phyloP scores from a whole-genome alignment of 2,888 invertebrate genomes.

The Branchipolynoe longqiensis region DNA sequence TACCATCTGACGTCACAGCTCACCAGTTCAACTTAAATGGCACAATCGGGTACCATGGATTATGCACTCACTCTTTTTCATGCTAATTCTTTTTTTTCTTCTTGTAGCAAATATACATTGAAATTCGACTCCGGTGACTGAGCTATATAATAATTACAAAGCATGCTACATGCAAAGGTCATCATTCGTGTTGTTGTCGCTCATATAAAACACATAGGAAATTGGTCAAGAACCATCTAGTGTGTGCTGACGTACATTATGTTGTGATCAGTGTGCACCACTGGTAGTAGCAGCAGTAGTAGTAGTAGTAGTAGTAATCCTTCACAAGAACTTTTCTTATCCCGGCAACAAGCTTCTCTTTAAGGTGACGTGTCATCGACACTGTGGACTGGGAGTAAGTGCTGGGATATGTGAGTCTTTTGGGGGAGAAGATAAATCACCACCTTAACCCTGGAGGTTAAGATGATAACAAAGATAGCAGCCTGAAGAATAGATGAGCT shows the following conservation, averaged over 20 bases:
- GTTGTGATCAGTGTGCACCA: background rate
- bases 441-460: constrained; percentile 1
- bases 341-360: constrained; percentile 44
- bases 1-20: background rate
- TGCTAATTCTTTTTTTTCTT: background rate
- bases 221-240: constrained; percentile 35
- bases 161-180: constrained; percentile 20
- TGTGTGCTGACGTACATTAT: constrained; percentile 3
- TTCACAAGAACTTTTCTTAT: constrained; percentile 23
- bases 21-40: constrained; percentile 22
- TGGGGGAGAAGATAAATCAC: constrained; percentile 27
- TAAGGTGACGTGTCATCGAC: constrained; percentile 45
- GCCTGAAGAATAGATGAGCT: constrained; percentile 41
- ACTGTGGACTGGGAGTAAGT: constrained; percentile 47
- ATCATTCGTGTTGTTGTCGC: background rate
- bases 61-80: background rate
- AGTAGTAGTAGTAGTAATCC: too few relatives aligned
- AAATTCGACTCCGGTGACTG: constrained; percentile 17
- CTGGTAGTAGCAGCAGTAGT: constrained; percentile 41
- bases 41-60: constrained; percentile 16
- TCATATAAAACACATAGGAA: constrained; percentile 47
- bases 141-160: constrained; percentile 30
- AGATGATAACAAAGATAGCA: constrained; percentile 36
- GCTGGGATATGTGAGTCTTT: constrained; percentile 49
- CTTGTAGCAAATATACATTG: constrained; percentile 29